Evolutionary conservation across 2,888 invertebrate genomes (phyloP).

Genomic region (Matsumyia berberina): DNA sequence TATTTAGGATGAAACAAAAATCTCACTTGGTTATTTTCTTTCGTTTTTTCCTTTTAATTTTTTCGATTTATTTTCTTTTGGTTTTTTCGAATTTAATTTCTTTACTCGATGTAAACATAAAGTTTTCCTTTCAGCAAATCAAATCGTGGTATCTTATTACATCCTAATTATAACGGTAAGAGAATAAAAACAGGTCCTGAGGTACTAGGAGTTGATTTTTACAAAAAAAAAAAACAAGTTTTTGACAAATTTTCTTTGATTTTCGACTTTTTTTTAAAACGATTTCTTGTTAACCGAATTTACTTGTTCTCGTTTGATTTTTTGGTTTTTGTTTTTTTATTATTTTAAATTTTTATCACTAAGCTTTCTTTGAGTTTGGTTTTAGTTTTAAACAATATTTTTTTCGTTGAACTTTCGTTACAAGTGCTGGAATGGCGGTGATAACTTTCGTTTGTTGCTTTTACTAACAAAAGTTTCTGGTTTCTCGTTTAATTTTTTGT

Average conservation of each 20-base stretch:
- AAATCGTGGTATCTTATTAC: constrained; percentile 85
- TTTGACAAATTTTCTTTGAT: constrained; percentile 19
- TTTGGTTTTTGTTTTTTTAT: background rate
- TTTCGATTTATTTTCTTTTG: constrained; percentile 26
- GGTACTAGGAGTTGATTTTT: constrained; percentile 69
- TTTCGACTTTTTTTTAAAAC: constrained; percentile 21
- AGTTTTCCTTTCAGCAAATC: constrained; percentile 82
- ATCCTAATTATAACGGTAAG: constrained; percentile 87
- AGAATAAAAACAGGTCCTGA: constrained; percentile 77
- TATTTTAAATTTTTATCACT: background rate
- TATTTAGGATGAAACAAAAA: background rate
- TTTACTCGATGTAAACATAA: constrained; percentile 64
- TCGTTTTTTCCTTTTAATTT: constrained; percentile 13
- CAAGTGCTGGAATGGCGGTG: constrained; percentile 42
- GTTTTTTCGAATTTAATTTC: constrained; percentile 39
- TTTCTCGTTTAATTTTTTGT: constrained; percentile 12
- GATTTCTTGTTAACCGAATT: constrained; percentile 44
- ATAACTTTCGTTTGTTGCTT: constrained; percentile 45
- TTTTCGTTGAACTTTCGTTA: constrained; percentile 2
- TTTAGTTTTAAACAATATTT: background rate
- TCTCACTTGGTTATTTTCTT: constrained; percentile 9
- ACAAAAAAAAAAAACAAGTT: background rate
- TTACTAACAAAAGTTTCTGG: constrained; percentile 47
- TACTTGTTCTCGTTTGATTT: background rate
- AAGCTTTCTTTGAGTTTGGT: constrained; percentile 11